Percentiles rank a stretch among this genome's conserved stretches.
Conservation (phyloP, 2,113 vertebrate genomes). For the Hippocampus barbouri region DNA sequence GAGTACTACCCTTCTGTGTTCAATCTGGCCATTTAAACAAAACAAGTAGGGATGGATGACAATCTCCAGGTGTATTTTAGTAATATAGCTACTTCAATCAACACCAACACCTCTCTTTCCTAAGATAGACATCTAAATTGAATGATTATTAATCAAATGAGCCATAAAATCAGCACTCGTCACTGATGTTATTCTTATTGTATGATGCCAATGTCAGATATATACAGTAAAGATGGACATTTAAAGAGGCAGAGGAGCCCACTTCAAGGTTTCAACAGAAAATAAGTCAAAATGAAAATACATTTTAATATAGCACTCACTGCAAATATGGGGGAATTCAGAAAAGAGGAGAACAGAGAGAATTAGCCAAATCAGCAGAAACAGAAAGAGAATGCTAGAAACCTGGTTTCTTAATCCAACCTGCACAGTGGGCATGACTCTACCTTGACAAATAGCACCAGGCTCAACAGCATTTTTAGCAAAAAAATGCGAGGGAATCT, state of each 20-base stretch:
- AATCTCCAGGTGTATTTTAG: neutral
- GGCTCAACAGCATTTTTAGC: neutral
- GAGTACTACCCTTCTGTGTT: neutral
- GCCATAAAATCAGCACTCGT: conserved; percentile 50
- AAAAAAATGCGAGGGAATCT: neutral
- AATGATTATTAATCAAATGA: conserved; percentile 48
- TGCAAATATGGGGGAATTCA: neutral
- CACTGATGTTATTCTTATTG: conserved; percentile 35
- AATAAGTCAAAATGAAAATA: conserved; percentile 5
- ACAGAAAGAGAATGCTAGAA: neutral
- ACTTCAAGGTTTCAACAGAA: conserved; percentile 24
- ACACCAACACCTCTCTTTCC: conserved; percentile 44
- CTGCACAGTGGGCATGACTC: neutral
- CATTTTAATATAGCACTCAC: conserved; percentile 52
- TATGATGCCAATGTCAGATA: conserved; percentile 44
- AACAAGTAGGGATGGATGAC: neutral
- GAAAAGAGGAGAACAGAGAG: neutral
- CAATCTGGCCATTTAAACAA: neutral
- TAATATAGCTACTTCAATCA: conserved; percentile 1
- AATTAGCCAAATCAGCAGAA: neutral
- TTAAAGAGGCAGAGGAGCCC: conserved; percentile 9
- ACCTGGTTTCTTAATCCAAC: neutral
- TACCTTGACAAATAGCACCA: neutral
- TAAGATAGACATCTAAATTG: conserved; percentile 62
- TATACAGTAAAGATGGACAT: conserved; percentile 2